Conservation (phyloP, 2,113 vertebrate species). For the Chaetura pelagica region DNA sequence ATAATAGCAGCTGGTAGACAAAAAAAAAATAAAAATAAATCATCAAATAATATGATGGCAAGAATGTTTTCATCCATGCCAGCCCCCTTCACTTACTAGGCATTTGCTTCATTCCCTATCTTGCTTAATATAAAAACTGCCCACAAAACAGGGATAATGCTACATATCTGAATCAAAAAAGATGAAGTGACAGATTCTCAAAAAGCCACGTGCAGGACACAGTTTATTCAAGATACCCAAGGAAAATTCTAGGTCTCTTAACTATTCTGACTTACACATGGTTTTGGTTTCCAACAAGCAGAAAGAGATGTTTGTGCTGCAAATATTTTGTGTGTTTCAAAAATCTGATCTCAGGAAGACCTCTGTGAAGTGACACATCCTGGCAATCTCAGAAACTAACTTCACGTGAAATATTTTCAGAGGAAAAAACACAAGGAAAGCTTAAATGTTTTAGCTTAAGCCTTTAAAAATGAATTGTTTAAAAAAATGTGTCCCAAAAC, state of each 20-base stretch:
- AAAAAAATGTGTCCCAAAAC: not conserved
- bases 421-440: not conserved
- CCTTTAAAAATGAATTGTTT: not conserved
- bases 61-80: not conserved
- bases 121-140: not conserved
- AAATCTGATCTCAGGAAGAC: not conserved
- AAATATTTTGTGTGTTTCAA: not conserved
- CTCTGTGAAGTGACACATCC: not conserved
- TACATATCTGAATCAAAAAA: not conserved
- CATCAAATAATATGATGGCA: not conserved
- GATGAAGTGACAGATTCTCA: not conserved
- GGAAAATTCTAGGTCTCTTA: not conserved
- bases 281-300: not conserved
- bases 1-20: not conserved
- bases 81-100: not conserved
- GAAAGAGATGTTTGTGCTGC: not conserved
- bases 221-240: not conserved
- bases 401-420: not conserved
- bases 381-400: not conserved
- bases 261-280: rapidly evolving
- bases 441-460: not conserved
- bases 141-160: not conserved
- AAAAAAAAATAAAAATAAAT: no score
- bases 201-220: not conserved
- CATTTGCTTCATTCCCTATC: not conserved